Evolutionary conservation across 2,113 vertebrate species (phyloP), one percentile per base, ranked within the genome.

Genomic region (Notarius quadriscutis): DNA sequence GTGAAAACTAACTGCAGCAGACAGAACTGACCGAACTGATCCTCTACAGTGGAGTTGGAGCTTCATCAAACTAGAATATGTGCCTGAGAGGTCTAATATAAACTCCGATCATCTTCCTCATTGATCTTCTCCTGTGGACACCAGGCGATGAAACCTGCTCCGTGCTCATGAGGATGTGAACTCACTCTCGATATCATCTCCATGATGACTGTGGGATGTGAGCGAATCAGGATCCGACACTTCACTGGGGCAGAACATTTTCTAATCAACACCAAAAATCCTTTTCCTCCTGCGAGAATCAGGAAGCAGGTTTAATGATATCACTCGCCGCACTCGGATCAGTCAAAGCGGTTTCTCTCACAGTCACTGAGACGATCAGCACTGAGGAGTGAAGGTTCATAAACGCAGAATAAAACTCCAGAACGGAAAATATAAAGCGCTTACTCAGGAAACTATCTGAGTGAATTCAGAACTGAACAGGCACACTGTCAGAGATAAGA

Each of bases 21-120:
- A 7, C 51, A 51, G 51, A 51, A 51, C 5, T 51, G 51, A 30
- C 30, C 1, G 57, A 58, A 20, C 58, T 60, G 58, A 60, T 60
- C 58, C 5, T 5, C 58, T 60, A 5, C 58, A 6, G 58, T 60
- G 58, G 58, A 60, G 18, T 20, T 18, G 20, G 17, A 60, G 58
- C 58, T 60, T 60, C 8, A 60, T 60, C 58, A 60, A 18, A 1
- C 6, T 18, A 18, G 20, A 20, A 60, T 7, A 7, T 7, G 58
- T 20, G 17, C 58, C 20, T 18, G 6, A 60, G 58, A 18, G 17
- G 5, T 20, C 5, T 60, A 20, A 60, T 60, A 20, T 7, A 60
- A 60, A 60, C 18, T 60, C 91, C 99, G 98, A 89, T 99, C 98
- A 0, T 99, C 98, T 92, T 99, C 98, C 65, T 99, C 98, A 60